Evolutionary conservation across 2,797 vertebrate genomes (phyloP).

Genomic region (Smutsia temminckii): DNA sequence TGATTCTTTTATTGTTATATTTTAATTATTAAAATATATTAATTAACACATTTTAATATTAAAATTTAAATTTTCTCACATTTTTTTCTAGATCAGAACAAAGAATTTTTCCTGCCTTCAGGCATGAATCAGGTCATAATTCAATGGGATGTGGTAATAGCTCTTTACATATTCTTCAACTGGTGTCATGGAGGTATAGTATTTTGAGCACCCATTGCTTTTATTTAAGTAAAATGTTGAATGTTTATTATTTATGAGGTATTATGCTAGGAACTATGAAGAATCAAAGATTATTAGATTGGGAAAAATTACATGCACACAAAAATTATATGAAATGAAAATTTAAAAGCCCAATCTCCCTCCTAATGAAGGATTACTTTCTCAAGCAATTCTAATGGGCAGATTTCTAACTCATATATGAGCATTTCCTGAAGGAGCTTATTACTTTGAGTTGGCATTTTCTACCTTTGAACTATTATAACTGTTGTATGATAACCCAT

Average conservation of each 20-base stretch:
- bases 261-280: constrained; percentile 8
- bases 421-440: background rate
- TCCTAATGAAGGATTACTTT: background rate
- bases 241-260: background rate
- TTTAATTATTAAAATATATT: background rate
- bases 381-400: background rate
- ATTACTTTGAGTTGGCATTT: background rate
- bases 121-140: constrained; percentile 50
- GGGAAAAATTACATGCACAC: background rate
- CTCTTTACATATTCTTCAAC: constrained; percentile 52
- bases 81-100: constrained; percentile 56
- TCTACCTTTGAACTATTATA: background rate
- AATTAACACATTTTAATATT: background rate
- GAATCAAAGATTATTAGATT: background rate
- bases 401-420: background rate
- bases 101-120: constrained; percentile 10
- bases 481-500: background rate
- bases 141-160: constrained; percentile 38
- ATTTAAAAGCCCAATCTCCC: background rate
- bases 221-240: background rate
- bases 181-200: constrained; percentile 76
- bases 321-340: background rate
- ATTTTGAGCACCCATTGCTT: background rate
- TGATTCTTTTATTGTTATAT: background rate
- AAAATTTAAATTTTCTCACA: background rate